Base-by-base conservation (phyloP, 2,888 invertebrate genomes). In the Andrena minutula region DNA sequence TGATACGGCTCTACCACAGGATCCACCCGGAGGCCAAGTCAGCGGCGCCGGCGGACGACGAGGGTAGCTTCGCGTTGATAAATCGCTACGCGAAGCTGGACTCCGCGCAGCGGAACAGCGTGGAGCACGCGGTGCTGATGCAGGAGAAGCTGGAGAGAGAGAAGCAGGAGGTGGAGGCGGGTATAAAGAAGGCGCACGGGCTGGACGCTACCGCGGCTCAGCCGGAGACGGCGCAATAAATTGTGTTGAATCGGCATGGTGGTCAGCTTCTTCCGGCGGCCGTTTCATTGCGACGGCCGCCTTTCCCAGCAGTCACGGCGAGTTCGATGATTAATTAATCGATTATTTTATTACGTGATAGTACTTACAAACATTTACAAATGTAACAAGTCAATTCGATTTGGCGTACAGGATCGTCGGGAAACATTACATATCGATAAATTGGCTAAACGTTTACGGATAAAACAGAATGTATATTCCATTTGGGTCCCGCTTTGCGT, bases 141-240 rank as follows among this genome's bases (percentile, higher is more conserved):
- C 96, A 96, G 87, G 95, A 96, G 88, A 97, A 97, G 91, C 89
- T 96, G n/a, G 95, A 95, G 85, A 16, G 8, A 56, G 95, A 96
- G 85, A 94, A 95, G 76, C 93, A 95, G 51, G 95, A 96, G 75
- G 91, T 97, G 0, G 95, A 95, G 80, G 94, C 95, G 26, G 96
- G 96, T n/a, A 92, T 97, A 78, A 95, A 95, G 91, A 95, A 95
- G 86, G 97, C 97, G 0, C 97, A 97, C 90, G 97, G 97, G 5
- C 85, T 94, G 2, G 16, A 6, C 7, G 41, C 12, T 1, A 1
- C 30, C 0, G 4, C 2, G n/a, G 6, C 53, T 10, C 2, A 32
- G 7, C 32, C 32, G 2, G 7, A 53, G 28, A 10, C 23, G 16
- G 6, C 51, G 70, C 35, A 7, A 12, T 49, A 51, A 60, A 64